Evolutionary conservation across 2,888 invertebrate genomes (phyloP).

Genomic region (Reticulitermes lucifugus): DNA sequence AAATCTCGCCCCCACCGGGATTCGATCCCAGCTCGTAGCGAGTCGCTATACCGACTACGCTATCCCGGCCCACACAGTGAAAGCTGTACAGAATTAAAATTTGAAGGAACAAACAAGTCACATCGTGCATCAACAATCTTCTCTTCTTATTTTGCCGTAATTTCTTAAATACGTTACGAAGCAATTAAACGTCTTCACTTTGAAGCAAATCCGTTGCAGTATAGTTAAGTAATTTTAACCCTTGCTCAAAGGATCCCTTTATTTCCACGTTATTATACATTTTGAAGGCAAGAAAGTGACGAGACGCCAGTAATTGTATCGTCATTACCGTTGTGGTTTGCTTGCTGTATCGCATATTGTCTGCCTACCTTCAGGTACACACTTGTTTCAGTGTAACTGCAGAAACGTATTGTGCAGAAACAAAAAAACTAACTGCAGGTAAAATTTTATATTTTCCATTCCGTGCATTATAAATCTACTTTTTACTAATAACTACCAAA

Average conservation of each 20-base stretch:
- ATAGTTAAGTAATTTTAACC: not conserved
- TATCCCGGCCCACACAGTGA: no score
- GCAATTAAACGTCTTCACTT: not conserved
- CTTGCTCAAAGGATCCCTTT: not conserved
- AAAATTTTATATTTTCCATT: no score
- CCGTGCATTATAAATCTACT: no score
- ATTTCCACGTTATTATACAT: not conserved
- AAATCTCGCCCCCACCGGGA: no score
- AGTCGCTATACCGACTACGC: no score
- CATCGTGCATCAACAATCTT: not conserved
- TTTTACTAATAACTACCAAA: no score
- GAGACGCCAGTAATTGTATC: not conserved
- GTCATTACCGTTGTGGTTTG: not conserved
- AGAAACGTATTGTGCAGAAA: not conserved
- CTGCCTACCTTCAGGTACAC: not conserved
- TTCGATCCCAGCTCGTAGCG: no score
- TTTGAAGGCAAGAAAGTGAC: not conserved
- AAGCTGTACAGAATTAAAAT: no score
- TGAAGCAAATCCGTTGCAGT: not conserved
- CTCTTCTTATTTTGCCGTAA: not conserved
- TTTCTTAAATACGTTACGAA: not conserved
- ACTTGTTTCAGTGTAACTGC: not conserved
- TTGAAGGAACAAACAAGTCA: not conserved
- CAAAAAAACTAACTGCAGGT: not conserved
- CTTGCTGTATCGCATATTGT: slow-evolving; percentile 1